Evolutionary conservation across 2,113 vertebrate species (phyloP).

Genomic region (Paralichthys olivaceus): DNA sequence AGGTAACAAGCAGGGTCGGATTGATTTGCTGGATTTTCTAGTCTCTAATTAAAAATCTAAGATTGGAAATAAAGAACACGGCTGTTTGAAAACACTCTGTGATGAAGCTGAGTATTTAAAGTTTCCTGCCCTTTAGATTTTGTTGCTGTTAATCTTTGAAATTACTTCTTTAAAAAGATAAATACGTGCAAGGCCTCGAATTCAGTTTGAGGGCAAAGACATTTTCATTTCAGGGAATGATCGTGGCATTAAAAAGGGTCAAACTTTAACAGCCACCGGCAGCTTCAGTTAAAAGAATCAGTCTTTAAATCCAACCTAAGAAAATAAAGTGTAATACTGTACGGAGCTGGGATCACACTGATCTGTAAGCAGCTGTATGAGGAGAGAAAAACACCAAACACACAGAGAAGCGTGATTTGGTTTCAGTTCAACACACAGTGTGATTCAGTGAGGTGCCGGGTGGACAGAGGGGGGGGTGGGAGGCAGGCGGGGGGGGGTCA

Average conservation of each 20-base stretch:
- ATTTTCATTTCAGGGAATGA: conserved; percentile 14
- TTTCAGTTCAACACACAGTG: conserved; percentile 5
- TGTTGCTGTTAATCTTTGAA: neutral
- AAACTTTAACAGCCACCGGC: neutral
- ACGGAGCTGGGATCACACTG: neutral
- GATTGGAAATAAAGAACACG: neutral
- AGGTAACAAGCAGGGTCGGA: conserved; percentile 4
- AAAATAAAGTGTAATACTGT: neutral
- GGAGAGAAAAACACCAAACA: neutral
- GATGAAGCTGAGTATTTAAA: no score
- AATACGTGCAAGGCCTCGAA: neutral
- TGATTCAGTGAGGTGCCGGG: conserved; percentile 1
- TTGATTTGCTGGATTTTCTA: neutral
- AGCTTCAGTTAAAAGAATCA: neutral
- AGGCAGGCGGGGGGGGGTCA: neutral
- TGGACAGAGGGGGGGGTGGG: neutral
- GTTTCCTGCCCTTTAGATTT: neutral
- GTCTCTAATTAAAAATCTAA: conserved; percentile 4
- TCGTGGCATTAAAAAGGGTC: neutral
- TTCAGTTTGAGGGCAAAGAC: neutral
- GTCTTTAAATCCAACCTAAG: neutral
- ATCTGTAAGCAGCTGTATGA: conserved; percentile 8
- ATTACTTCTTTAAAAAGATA: conserved; percentile 2
- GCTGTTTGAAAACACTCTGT: conserved; percentile 22
- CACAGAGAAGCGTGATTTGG: conserved; percentile 6